phyloP scores from a whole-genome alignment of 2,113 vertebrate genomes.

The Alces alces region DNA sequence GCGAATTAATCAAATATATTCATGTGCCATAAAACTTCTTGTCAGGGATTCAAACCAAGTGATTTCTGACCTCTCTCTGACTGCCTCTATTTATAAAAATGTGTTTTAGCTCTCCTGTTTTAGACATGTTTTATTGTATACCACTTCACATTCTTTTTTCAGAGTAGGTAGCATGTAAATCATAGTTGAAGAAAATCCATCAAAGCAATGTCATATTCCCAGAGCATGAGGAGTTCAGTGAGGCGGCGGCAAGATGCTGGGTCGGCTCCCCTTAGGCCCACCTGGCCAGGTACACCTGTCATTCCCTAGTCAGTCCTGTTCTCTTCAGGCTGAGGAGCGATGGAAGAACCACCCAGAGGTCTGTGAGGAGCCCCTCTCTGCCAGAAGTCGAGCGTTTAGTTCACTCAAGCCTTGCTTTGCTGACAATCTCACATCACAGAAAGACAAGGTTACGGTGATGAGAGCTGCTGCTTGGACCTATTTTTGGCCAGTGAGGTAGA shows the following conservation, averaged over 20 bases:
- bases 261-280: neutral
- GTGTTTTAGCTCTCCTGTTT: slow-evolving; percentile 24
- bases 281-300: neutral
- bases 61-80: slow-evolving; percentile 41
- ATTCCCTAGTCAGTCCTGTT: neutral
- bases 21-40: slow-evolving; percentile 28
- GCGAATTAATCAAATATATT: slow-evolving; percentile 9
- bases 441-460: neutral
- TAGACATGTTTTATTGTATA: slow-evolving; percentile 46
- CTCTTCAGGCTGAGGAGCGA: neutral
- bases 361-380: neutral
- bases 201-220: neutral
- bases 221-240: neutral
- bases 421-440: neutral
- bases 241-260: neutral
- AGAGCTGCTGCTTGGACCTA: neutral
- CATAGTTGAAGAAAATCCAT: slow-evolving; percentile 16
- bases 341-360: neutral
- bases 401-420: neutral
- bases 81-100: slow-evolving; percentile 32
- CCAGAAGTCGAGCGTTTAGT: neutral
- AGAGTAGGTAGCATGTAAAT: slow-evolving; percentile 12
- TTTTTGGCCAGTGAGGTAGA: neutral
- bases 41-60: slow-evolving; percentile 12
- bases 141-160: slow-evolving; percentile 32